Conservation (phyloP, 2,888 invertebrate species). For the Calliscelio sp. region DNA sequence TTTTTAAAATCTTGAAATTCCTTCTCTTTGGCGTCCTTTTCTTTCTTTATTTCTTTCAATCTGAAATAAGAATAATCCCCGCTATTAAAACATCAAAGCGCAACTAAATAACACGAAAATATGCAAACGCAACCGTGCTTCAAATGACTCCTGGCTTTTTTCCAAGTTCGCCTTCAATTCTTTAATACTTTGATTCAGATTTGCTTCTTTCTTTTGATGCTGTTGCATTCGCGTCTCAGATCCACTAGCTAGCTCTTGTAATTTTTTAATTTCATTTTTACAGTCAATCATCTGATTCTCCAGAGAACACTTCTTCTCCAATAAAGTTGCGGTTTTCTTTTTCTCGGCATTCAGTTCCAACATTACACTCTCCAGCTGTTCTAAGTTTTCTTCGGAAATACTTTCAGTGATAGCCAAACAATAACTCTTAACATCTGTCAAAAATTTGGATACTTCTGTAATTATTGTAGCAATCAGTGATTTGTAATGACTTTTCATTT, state of each 20-base stretch:
- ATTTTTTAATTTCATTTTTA: slow-evolving; percentile 33
- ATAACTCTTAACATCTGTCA: slow-evolving; percentile 18
- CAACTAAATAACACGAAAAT: background rate
- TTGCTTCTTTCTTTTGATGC: slow-evolving; percentile 33
- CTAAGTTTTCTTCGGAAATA: background rate
- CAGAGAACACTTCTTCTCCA: slow-evolving; percentile 33
- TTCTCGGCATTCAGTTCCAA: slow-evolving; percentile 37
- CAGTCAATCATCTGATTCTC: slow-evolving; percentile 46
- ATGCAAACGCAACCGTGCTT: slow-evolving; percentile 29
- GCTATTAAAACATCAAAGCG: too few species aligned
- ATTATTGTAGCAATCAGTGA: background rate
- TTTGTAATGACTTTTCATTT: slow-evolving; percentile 19
- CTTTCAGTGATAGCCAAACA: background rate
- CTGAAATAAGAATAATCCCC: too few species aligned
- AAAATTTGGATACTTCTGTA: slow-evolving; percentile 16
- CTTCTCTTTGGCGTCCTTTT: too few species aligned
- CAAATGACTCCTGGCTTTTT: slow-evolving; percentile 21
- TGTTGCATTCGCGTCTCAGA: slow-evolving; percentile 8
- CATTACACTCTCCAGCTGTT: slow-evolving; percentile 15
- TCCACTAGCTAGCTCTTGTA: slow-evolving; percentile 38
- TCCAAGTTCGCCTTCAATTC: slow-evolving; percentile 27
- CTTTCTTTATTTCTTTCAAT: too few species aligned
- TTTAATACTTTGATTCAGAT: slow-evolving; percentile 37
- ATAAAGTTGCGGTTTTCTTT: slow-evolving; percentile 2
- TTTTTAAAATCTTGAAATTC: too few species aligned